These are phyloP conservation scores for Crotalus horridus DNA, from an alignment of 2,113 vertebrate species.

Conservation along the genomic window DNA sequence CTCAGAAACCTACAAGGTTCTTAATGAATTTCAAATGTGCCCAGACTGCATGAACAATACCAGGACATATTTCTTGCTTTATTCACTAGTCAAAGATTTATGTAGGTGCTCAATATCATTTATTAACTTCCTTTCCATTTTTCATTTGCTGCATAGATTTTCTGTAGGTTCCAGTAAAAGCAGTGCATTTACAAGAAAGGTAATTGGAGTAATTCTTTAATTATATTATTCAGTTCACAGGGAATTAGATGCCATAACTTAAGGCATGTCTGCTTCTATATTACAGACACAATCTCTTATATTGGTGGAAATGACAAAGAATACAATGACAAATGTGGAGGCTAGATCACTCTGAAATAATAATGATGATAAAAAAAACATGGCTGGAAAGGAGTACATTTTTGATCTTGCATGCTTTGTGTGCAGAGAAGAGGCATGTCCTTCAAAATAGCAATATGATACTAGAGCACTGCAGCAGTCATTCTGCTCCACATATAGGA, in stretches of 20 bases:
- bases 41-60: not conserved
- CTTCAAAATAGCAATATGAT: not conserved
- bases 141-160: not conserved
- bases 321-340: not conserved
- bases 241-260: not conserved
- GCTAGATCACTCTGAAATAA: not conserved
- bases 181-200: not conserved
- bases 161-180: not conserved
- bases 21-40: not conserved
- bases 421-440: not conserved
- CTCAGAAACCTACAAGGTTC: not conserved
- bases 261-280: not conserved
- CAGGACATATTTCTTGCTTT: not conserved
- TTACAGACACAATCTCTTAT: not conserved
- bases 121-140: slow-evolving; percentile 1
- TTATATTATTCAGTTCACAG: not conserved
- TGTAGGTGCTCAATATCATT: not conserved
- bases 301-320: not conserved
- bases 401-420: too few relatives aligned
- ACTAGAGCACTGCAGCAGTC: not conserved
- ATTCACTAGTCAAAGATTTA: not conserved
- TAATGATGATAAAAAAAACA: not conserved
- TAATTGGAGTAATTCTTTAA: not conserved
- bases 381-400: not conserved
- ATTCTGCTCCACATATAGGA: not conserved